Evolutionary conservation across 1,140 invertebrate genomes (phyloP).

Genomic region (Panulirus ornatus): DNA sequence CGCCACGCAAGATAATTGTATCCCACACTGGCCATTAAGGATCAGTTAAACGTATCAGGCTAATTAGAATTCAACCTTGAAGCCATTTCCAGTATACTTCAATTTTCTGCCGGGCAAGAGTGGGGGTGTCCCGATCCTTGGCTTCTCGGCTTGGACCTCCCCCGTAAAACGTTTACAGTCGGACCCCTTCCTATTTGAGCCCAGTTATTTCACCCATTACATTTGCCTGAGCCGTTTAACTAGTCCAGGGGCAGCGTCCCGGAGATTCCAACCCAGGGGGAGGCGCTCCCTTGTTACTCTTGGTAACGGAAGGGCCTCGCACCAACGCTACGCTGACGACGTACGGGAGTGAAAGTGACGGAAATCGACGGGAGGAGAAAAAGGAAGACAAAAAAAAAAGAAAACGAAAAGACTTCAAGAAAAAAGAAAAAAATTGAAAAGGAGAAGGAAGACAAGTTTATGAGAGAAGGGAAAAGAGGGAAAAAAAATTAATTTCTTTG

Average conservation of each 20-base stretch:
- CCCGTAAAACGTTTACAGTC: constrained; percentile 37
- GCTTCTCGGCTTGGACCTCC: constrained; percentile 40
- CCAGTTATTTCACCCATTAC: constrained; percentile 56
- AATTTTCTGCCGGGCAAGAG: constrained; percentile 44
- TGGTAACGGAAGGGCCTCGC: not conserved
- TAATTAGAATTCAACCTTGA: constrained; percentile 66
- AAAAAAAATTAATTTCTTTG: not conserved
- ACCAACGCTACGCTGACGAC: not conserved
- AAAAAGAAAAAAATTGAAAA: not conserved
- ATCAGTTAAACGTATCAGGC: constrained; percentile 31
- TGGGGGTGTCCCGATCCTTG: constrained; percentile 44
- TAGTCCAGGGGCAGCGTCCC: constrained; percentile 5
- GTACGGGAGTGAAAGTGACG: too few relatives aligned
- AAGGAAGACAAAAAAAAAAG: not conserved
- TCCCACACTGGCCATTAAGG: constrained; percentile 58
- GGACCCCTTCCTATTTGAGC: constrained; percentile 37
- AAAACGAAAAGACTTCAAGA: not conserved
- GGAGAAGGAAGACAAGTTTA: not conserved
- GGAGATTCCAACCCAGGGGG: not conserved
- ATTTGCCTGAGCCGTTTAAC: constrained; percentile 58
- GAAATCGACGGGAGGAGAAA: not conserved
- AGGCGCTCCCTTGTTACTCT: not conserved
- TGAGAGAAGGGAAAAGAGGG: not conserved
- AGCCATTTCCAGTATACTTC: constrained; percentile 27
- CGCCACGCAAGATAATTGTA: constrained; percentile 45